phyloP scores from a whole-genome alignment of 2,797 vertebrate species.

The Sardinella longiceps region DNA sequence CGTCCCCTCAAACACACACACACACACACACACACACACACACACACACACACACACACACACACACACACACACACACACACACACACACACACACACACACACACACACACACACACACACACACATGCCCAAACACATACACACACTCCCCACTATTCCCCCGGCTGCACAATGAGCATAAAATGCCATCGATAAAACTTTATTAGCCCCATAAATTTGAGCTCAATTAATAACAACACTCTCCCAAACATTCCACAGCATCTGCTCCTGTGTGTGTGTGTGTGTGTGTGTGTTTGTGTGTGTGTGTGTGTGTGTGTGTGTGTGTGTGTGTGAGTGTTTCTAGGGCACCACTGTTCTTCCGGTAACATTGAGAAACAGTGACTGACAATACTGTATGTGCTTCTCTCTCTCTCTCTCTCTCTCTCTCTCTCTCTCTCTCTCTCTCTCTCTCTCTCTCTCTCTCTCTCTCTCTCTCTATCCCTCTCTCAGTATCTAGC shows the following conservation, averaged over 20 bases:
- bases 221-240: constrained; percentile 76
- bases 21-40: background rate
- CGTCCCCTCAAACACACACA: background rate
- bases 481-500: background rate
- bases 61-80: background rate
- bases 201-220: constrained; percentile 77
- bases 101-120: background rate
- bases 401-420: too few relatives aligned
- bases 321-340: too few relatives aligned
- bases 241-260: constrained; percentile 68
- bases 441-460: too few relatives aligned
- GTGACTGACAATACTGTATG: constrained; percentile 70
- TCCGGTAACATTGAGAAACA: constrained; percentile 67
- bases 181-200: constrained; percentile 75
- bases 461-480: too few relatives aligned
- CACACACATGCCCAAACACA: background rate
- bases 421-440: too few relatives aligned
- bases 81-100: background rate
- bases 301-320: too few relatives aligned
- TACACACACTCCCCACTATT: constrained; percentile 33
- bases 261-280: constrained; percentile 69
- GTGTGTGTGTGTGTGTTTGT: too few relatives aligned
- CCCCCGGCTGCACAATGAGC: constrained; percentile 46
- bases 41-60: background rate
- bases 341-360: constrained; percentile 63